Evolutionary conservation across 1,140 invertebrate genomes (phyloP), one percentile per base, ranked within the genome.

Genomic region (Listronotus bonariensis): DNA sequence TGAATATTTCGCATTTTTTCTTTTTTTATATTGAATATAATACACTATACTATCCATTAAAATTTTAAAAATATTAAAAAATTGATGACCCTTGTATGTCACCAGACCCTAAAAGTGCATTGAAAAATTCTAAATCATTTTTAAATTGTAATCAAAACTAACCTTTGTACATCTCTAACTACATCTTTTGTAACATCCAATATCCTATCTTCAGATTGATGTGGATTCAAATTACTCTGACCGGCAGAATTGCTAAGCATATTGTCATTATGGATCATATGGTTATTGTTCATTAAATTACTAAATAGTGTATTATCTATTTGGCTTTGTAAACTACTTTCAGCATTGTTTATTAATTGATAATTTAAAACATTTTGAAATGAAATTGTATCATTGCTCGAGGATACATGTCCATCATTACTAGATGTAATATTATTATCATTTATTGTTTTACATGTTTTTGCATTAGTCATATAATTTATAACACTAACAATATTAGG

Each of bases 121-220:
- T 5, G n/a, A 26, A 26, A 26, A 26, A 5, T 26, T 26, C 20
- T 26, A 26, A 26, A 26, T 26, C 20, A 26, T 26, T 26, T 26
- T 26, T 26, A 3, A 26, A 5, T 26, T 26, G 20, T 26, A 26
- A 26, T 80, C 69, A 83, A 49, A 12, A 64, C 45, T 63, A 72
- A 84, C 83, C 85, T 86, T 72, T 86, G 83, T 14, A 88, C 84
- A 75, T 88, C 86, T 69, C 87, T 83, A 12, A 88, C 73, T 43
- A 88, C 83, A 72, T 88, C 86, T 72, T 80, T 82, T 0, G 86
- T 85, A 61, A 83, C 79, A 69, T 84, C 82, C 1, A 36, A 9
- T 36, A 36, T 36, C n/a, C 20, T 49, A 18, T 49, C 26, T 31
- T 49, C 46, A 18, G 3, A 3, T 49, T 18, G 46, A 3, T 49